These are phyloP conservation scores for Manduca sexta DNA, from an alignment of 1,140 invertebrate species.

Conservation along the genomic window DNA sequence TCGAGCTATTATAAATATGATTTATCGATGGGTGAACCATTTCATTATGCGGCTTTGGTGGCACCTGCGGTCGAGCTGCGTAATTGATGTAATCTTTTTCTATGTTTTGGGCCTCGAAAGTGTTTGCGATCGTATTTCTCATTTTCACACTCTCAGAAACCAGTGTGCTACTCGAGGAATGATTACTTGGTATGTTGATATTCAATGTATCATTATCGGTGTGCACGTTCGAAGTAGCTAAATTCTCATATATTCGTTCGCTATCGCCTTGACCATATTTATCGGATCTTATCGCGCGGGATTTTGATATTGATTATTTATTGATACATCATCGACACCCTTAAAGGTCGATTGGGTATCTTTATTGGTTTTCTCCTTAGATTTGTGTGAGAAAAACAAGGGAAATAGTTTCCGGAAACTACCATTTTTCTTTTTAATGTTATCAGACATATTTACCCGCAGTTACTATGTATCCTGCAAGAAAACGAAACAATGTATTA, in stretches of 20 bases:
- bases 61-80: slow-evolving; percentile 54
- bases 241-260: slow-evolving; percentile 60
- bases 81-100: slow-evolving; percentile 19
- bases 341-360: slow-evolving; percentile 22
- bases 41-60: slow-evolving; percentile 46
- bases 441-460: slow-evolving; percentile 40
- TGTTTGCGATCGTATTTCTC: slow-evolving; percentile 12
- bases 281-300: slow-evolving; percentile 32
- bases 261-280: slow-evolving; percentile 19
- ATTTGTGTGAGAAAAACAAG: slow-evolving; percentile 49
- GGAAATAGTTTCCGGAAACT: slow-evolving; percentile 60
- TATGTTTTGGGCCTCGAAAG: slow-evolving; percentile 9
- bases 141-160: slow-evolving; percentile 52
- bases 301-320: slow-evolving; percentile 46
- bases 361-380: slow-evolving; percentile 44
- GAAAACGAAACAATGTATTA: too few species aligned
- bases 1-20: slow-evolving; percentile 13
- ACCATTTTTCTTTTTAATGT: slow-evolving; percentile 43
- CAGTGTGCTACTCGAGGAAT: slow-evolving; percentile 57
- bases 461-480: background rate
- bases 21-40: slow-evolving; percentile 15
- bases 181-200: slow-evolving; percentile 32
- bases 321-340: slow-evolving; percentile 20
- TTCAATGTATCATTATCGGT: slow-evolving; percentile 23
- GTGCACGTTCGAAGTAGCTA: slow-evolving; percentile 27